Evolutionary conservation across 1,140 invertebrate genomes (phyloP), one percentile per base, ranked within the genome.

Genomic region (Sesamia nonagrioides): DNA sequence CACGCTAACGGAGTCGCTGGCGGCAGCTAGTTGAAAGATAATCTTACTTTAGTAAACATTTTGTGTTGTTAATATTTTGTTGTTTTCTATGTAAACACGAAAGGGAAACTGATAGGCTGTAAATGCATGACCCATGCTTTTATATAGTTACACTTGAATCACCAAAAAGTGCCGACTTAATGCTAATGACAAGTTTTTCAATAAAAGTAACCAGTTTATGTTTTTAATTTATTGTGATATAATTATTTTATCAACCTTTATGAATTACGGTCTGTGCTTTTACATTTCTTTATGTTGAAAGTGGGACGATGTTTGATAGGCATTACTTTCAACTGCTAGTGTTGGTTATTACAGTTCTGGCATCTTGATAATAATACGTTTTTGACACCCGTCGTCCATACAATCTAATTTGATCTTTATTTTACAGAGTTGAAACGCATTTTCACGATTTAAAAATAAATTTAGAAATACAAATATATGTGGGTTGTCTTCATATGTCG

Each of bases 11-110:
- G n/a, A n/a, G n/a, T n/a, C n/a, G n/a, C n/a, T n/a, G n/a, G n/a
- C n/a, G n/a, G n/a, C n/a, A n/a, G n/a, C n/a, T n/a, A n/a, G n/a
- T n/a, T n/a, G n/a, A n/a, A n/a, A n/a, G n/a, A n/a, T n/a, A n/a
- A n/a, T n/a, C n/a, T 58, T 33, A 58, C 54, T 58, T 58, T 58
- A 11, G 54, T 27, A 27, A 58, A 60, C 58, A 60, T 60, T 63
- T 17, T 63, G 6, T 11, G 6, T 40, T 17, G 5, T 63, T 11
- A 17, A 18, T 17, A 40, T 40, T n/a, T 63, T 61, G 60, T 40
- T 63, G 60, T 18, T 63, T 37, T 40, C 35, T 40, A n/a, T 8
- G 6, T 63, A 18, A 17, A 17, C 18, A 37, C 7, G 9, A 18
- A 40, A 40, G 8, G 60, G 35, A 9, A 17, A 40, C 35, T 63